phyloP scores from a whole-genome alignment of 2,113 vertebrate genomes.

The Thermophis baileyi region DNA sequence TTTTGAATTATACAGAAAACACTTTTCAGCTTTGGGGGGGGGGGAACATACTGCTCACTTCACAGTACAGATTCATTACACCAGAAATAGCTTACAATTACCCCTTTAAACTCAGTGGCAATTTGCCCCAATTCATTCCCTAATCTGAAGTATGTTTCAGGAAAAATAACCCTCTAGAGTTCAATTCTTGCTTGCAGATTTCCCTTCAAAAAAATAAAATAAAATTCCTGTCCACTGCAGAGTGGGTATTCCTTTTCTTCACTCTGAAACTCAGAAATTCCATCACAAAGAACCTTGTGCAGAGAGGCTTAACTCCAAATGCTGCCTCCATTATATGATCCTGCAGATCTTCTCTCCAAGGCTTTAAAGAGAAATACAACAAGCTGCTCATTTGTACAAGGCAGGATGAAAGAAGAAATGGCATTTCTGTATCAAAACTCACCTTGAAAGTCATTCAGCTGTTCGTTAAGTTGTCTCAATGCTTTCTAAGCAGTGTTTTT shows the following conservation, averaged over 20 bases:
- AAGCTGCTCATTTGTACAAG: neutral
- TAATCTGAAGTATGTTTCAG: neutral
- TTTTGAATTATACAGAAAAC: neutral
- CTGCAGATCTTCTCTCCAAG: neutral
- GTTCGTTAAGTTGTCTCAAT: neutral
- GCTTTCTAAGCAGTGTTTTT: neutral
- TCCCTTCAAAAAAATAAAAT: neutral
- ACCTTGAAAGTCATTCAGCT: neutral
- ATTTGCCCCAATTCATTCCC: neutral
- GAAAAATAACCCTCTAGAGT: neutral
- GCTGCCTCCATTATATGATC: neutral
- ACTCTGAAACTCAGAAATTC: neutral
- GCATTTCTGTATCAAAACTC: neutral
- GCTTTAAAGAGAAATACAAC: neutral
- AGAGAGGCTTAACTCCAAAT: neutral
- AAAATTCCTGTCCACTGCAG: neutral
- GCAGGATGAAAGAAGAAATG: neutral
- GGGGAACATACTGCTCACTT: neutral
- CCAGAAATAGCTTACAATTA: neutral
- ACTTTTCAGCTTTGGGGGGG: neutral
- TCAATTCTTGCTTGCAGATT: neutral
- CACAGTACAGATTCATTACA: neutral
- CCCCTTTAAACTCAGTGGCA: neutral
- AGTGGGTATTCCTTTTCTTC: neutral
- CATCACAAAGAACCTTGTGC: neutral